Evolutionary conservation across 1,140 invertebrate genomes (phyloP), one percentile per base, ranked within the genome.

Genomic region (Lithobius niger): DNA sequence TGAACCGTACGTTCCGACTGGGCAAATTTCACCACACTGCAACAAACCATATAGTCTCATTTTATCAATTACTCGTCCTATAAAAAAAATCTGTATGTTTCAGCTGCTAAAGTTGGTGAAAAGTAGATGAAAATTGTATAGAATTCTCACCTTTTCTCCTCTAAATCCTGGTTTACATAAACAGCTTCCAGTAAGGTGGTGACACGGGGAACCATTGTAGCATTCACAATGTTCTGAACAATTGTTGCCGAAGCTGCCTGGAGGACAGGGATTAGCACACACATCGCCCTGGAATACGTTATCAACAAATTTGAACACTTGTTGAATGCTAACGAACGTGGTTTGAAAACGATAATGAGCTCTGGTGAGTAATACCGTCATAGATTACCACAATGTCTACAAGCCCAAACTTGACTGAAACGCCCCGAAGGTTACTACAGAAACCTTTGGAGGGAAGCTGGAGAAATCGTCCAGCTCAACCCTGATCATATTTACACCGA

Each of bases 181-280:
- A 65, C 87, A 90, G 24, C 74, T 59, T 0, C 85, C 85, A 4
- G 78, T 85, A 2, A 87, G 77, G 60, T 86, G 84, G 71, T 91
- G 75, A 61, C 88, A 93, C 0, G 75, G 71, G 0, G 81, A 88
- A 22, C 82, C 82, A 66, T 97, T 96, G 60, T 84, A 84, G 69
- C 95, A 98, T 55, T 86, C 81, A 66, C 95, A 98, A 1, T 71
- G 67, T 42, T 77, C 65, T 26, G 76, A 75, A 65, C 93, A 97
- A 42, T 82, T 78, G 24, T 73, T 67, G 15, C 88, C 88, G 79
- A 79, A 93, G 53, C 69, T 76, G 19, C 82, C 83, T 10, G 74
- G 65, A 0, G 80, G 80, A 70, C 88, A 92, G 2, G 78, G 72
- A 64, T 81, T 81, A 16, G 81, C 84, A 66, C 85, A 88, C 0